Evolutionary conservation across 2,797 vertebrate genomes (phyloP).

Genomic region (Etheostoma perlongum): DNA sequence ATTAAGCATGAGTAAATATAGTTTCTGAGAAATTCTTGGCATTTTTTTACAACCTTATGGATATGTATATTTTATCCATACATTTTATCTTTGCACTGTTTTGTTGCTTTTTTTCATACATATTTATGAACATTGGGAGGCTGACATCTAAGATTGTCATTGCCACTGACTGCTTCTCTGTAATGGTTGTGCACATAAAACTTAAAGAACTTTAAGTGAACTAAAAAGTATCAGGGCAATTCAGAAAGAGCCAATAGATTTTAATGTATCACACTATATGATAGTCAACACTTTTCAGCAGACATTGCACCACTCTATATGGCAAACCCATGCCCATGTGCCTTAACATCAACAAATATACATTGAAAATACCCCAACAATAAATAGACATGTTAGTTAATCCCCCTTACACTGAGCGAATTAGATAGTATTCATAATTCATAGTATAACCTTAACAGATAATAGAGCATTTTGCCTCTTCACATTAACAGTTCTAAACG

Average conservation of each 20-base stretch:
- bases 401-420: background rate
- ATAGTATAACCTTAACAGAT: background rate
- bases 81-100: too few species aligned
- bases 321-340: background rate
- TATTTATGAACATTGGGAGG: too few species aligned
- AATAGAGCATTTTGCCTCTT: background rate
- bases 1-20: constrained; percentile 50
- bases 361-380: background rate
- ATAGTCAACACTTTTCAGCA: too few species aligned
- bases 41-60: constrained; percentile 6
- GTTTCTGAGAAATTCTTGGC: constrained; percentile 8
- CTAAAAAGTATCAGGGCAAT: background rate
- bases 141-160: too few species aligned
- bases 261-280: background rate
- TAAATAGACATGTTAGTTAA: background rate
- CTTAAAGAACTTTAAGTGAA: too few species aligned
- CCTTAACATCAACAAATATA: background rate
- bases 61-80: background rate
- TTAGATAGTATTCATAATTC: background rate
- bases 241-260: background rate
- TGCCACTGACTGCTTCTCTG: too few species aligned
- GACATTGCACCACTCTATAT: background rate
- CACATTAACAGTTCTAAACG: too few species aligned
- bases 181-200: too few species aligned
- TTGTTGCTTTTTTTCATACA: too few species aligned